Evolutionary conservation across 2,113 vertebrate species (phyloP).

Genomic region (Martes martes): DNA sequence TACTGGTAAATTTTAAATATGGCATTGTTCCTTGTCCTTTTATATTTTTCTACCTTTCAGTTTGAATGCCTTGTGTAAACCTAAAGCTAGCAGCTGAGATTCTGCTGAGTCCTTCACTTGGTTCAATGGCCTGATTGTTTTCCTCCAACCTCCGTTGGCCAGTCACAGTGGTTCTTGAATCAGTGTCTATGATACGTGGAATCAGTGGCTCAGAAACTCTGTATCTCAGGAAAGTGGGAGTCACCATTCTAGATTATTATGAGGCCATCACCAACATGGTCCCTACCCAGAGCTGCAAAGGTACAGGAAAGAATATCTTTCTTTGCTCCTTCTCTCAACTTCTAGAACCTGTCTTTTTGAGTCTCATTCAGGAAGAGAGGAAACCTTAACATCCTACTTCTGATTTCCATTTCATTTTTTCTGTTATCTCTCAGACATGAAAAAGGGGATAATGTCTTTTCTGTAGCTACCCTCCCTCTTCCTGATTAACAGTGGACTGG

Average conservation of each 20-base stretch:
- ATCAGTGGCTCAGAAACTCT: neutral
- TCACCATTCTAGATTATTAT: neutral
- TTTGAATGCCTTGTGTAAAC: neutral
- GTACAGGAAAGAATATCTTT: neutral
- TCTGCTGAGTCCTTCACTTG: neutral
- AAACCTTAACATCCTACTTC: neutral
- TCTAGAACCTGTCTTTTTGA: neutral
- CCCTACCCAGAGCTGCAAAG: neutral
- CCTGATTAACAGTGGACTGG: neutral
- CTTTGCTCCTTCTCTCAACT: neutral
- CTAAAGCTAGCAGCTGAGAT: neutral
- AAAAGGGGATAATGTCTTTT: neutral
- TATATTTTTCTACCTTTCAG: neutral
- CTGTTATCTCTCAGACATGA: neutral
- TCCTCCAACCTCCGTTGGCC: neutral
- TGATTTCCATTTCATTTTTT: neutral
- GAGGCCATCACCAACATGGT: neutral
- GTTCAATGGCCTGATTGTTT: neutral
- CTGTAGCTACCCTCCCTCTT: neutral
- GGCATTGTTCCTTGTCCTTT: neutral
- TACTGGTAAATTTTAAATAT: slow-evolving; percentile 27
- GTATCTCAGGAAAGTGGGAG: neutral
- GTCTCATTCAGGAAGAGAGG: neutral
- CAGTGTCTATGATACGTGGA: neutral
- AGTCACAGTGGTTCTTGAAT: neutral